Percentiles rank a stretch among this genome's conserved stretches.
phyloP scores from a whole-genome alignment of 2,113 vertebrate species.

The Macaca mulatta region DNA sequence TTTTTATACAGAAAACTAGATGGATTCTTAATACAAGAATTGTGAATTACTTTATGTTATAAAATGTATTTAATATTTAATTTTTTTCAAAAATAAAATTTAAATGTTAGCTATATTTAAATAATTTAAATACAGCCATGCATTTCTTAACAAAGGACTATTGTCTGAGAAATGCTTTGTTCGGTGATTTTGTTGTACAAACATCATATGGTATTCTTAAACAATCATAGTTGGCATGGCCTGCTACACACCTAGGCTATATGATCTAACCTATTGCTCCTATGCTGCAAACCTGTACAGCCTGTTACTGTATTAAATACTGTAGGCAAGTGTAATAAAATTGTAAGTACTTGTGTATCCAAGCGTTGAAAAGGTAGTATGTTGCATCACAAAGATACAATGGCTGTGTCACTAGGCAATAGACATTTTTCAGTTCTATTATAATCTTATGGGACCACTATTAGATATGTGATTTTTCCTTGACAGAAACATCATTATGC shows the following conservation, averaged over 20 bases:
- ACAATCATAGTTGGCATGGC: not conserved
- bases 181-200: not conserved
- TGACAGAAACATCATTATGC: not conserved
- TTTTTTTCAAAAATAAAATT: not conserved
- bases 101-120: not conserved
- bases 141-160: not conserved
- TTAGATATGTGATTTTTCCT: not conserved
- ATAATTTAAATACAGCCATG: not conserved
- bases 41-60: not conserved
- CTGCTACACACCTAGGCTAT: not conserved
- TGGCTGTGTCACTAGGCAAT: not conserved
- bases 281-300: not conserved
- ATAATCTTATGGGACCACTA: not conserved
- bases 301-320: not conserved
- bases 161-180: not conserved
- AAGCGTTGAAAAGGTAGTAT: not conserved
- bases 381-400: not conserved
- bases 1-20: not conserved
- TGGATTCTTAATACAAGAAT: not conserved
- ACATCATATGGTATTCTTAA: not conserved
- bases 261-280: not conserved
- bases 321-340: not conserved
- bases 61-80: not conserved
- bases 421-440: not conserved
- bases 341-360: not conserved